Evolutionary conservation across 2,113 vertebrate genomes (phyloP), one percentile per base, ranked within the genome.

Genomic region (Sminthopsis crassicaudata): DNA sequence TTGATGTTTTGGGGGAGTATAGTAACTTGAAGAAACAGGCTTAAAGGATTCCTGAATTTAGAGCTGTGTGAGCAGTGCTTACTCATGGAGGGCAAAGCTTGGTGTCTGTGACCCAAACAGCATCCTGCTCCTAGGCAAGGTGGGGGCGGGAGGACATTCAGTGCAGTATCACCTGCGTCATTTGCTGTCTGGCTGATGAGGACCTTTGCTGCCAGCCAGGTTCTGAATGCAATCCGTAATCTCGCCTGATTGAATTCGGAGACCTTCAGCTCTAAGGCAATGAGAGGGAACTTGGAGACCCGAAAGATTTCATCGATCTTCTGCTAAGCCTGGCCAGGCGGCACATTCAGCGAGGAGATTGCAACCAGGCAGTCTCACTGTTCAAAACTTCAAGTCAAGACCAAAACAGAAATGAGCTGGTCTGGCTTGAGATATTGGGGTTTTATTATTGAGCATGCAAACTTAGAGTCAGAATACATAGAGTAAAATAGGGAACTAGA

Each of bases 221-320:
- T 84, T 84, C 67, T 84, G 67, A 84, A 84, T 8, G n/a, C 67
- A 84, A 84, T 84, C n/a, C 2, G n/a, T 84, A 84, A 84, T 84
- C 67, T 12, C 0, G 0, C 53, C 50, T 16, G 9, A 88, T 67
- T 46, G 46, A 46, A 26, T 46, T 36, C 67, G 36, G 67, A 84
- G 91, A 3, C 26, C n/a, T 42, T 46, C 27, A 88, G 53, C 84
- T 46, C 90, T 9, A 10, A 55, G 27, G 90, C 53, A n/a, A 5
- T 3, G 60, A 42, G 27, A 60, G 55, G 42, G 26, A 42, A 46
- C 5, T 5, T 46, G 23, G 42, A 23, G 25, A 36, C 76, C 46
- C 0, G 0, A 46, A 52, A 36, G 6, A 14, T 7, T 0, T 1
- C 30, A 14, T 10, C 8, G 0, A 3, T 10, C 76, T 22, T 30